A percentile compares a stretch with the other conserved stretches of the same genome.
These are phyloP conservation scores for Nyctereutes procyonoides DNA, from an alignment of 2,113 vertebrate species.

Conservation along the genomic window DNA sequence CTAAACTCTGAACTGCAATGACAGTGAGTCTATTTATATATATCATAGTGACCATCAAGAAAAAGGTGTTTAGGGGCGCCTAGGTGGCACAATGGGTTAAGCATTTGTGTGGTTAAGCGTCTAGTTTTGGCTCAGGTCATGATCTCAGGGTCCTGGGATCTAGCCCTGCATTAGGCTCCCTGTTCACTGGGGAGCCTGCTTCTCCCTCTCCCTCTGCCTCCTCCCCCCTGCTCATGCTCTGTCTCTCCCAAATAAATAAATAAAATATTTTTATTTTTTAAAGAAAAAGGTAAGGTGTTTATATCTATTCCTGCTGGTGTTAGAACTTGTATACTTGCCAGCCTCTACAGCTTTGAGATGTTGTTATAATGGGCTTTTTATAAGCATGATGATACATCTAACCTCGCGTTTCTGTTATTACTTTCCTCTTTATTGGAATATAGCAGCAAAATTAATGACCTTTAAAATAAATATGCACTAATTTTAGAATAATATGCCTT, in stretches of 20 bases:
- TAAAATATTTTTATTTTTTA: too few species aligned
- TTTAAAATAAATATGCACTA: not conserved
- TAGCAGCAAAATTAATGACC: not conserved
- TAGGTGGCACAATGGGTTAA: too few species aligned
- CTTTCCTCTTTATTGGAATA: not conserved
- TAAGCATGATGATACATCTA: not conserved
- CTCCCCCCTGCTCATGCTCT: too few species aligned
- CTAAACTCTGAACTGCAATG: not conserved
- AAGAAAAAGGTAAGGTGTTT: not conserved
- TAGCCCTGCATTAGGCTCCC: too few species aligned
- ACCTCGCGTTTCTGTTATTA: not conserved
- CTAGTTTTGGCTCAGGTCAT: too few species aligned
- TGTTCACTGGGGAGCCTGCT: too few species aligned
- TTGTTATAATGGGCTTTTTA: not conserved
- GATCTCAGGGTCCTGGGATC: too few species aligned
- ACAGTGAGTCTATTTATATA: not conserved
- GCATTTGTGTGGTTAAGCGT: too few species aligned
- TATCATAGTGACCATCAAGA: not conserved
- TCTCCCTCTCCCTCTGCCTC: too few species aligned
- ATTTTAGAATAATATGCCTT: not conserved
- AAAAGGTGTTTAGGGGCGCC: not conserved
- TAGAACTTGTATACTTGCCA: conserved; percentile 9
- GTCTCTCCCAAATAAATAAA: too few species aligned
- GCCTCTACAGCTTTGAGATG: not conserved
- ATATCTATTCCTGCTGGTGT: not conserved